Conservation (phyloP, 2,113 vertebrate genomes). For the Geococcyx californianus region DNA sequence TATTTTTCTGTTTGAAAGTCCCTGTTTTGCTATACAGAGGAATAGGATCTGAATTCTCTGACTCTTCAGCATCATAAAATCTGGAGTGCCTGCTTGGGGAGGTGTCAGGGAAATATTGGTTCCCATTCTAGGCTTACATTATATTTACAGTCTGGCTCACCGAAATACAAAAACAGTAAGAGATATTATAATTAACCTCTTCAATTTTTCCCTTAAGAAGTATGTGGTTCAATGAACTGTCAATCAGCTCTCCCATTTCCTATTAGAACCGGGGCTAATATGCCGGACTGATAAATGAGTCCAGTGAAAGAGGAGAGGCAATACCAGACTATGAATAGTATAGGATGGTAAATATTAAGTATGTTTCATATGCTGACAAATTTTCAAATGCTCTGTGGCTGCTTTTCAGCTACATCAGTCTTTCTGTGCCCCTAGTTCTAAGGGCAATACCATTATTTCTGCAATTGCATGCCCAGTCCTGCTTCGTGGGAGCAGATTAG, state of each 20-base stretch:
- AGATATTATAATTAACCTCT: constrained; percentile 59
- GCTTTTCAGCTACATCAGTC: not conserved
- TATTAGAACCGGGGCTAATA: not conserved
- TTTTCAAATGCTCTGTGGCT: not conserved
- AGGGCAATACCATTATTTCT: not conserved
- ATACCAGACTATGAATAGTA: not conserved
- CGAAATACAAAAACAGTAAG: constrained; percentile 49
- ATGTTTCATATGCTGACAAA: not conserved
- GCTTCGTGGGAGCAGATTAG: not conserved
- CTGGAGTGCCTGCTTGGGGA: constrained; percentile 62
- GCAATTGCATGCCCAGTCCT: not conserved
- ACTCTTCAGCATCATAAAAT: constrained; percentile 61
- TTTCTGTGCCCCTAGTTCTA: not conserved
- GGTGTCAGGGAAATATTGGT: constrained; percentile 61
- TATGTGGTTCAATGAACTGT: constrained; percentile 44
- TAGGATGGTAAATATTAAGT: not conserved
- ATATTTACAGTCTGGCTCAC: constrained; percentile 43
- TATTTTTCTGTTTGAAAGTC: constrained; percentile 61
- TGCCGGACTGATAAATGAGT: not conserved
- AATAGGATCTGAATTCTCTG: constrained; percentile 42
- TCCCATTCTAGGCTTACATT: constrained; percentile 43
- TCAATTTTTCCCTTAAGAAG: constrained; percentile 51
- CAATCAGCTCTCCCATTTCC: constrained; percentile 28
- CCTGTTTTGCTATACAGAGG: constrained; percentile 58
- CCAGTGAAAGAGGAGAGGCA: not conserved